phyloP scores from a whole-genome alignment of 1,140 invertebrate species.

The Papilio polyxenes region DNA sequence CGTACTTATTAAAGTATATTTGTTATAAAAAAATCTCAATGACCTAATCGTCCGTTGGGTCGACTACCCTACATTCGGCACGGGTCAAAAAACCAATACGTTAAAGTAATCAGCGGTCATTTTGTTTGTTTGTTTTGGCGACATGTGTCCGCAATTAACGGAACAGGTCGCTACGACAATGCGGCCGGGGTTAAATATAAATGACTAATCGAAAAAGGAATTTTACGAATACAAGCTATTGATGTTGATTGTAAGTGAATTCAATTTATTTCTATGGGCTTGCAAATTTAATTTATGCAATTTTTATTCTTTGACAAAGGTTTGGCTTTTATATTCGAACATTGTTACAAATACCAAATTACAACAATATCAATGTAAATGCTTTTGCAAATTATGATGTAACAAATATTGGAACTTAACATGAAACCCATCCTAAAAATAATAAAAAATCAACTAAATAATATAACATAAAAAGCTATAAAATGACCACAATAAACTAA shows the following conservation, averaged over 20 bases:
- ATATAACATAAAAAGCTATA: constrained; percentile 22
- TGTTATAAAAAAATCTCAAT: constrained; percentile 38
- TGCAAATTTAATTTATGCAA: not conserved
- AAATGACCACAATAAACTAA: constrained; percentile 33
- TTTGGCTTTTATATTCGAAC: no score
- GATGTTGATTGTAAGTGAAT: not conserved
- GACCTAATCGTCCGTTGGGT: constrained; percentile 35
- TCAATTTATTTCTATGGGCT: constrained; percentile 9
- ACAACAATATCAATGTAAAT: no score
- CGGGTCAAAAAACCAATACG: constrained; percentile 47
- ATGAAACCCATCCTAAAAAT: not conserved
- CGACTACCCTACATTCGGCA: constrained; percentile 35
- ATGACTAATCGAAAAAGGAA: not conserved
- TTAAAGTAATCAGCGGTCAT: constrained; percentile 44
- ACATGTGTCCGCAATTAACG: constrained; percentile 46
- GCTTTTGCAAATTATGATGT: no score
- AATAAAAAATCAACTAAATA: no score
- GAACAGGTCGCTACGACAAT: not conserved
- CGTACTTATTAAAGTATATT: constrained; percentile 36
- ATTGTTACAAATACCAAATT: no score
- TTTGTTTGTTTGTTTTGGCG: constrained; percentile 42
- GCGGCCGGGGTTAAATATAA: not conserved
- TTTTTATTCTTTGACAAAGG: not conserved
- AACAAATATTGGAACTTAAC: not conserved
- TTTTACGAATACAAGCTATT: not conserved